Evolutionary conservation across 2,888 invertebrate species (phyloP).

Genomic region (Drepana falcataria): DNA sequence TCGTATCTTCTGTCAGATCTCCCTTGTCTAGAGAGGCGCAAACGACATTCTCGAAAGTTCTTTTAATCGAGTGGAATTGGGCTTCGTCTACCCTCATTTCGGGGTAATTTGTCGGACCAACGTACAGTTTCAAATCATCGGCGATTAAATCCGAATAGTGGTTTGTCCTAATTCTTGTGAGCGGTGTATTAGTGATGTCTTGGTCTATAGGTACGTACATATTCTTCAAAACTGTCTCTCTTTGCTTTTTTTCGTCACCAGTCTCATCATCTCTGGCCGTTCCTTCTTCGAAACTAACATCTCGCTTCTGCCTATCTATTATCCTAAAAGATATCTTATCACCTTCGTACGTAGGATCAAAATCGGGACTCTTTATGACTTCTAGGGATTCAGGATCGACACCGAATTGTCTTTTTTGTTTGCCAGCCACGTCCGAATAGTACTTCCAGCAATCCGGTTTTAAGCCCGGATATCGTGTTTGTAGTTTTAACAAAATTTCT

Average conservation of each 20-base stretch:
- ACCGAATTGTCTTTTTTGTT: constrained; percentile 67
- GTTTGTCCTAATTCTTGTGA: constrained; percentile 52
- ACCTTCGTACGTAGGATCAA: constrained; percentile 51
- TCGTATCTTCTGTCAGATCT: constrained; percentile 22
- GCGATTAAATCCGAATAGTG: constrained; percentile 61
- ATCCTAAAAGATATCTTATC: constrained; percentile 51
- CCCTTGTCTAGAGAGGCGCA: constrained; percentile 31
- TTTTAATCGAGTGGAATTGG: constrained; percentile 49
- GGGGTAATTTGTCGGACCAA: constrained; percentile 60
- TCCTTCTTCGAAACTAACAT: constrained; percentile 45
- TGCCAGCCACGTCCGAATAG: constrained; percentile 65
- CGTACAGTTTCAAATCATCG: constrained; percentile 62
- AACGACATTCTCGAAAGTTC: constrained; percentile 46
- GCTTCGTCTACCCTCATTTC: constrained; percentile 56
- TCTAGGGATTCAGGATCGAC: constrained; percentile 64
- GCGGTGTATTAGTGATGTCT: constrained; percentile 43
- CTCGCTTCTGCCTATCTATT: constrained; percentile 61
- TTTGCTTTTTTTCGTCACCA: constrained; percentile 30
- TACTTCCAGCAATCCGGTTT: constrained; percentile 66
- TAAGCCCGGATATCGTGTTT: constrained; percentile 47
- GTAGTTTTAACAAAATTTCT: constrained; percentile 47
- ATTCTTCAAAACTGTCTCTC: constrained; percentile 37
- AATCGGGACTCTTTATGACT: constrained; percentile 52
- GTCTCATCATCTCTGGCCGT: constrained; percentile 22
- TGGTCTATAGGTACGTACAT: constrained; percentile 52